Evolutionary conservation across 2,888 invertebrate genomes (phyloP), one percentile per base, ranked within the genome.

Genomic region (Galerucella pusilla): DNA sequence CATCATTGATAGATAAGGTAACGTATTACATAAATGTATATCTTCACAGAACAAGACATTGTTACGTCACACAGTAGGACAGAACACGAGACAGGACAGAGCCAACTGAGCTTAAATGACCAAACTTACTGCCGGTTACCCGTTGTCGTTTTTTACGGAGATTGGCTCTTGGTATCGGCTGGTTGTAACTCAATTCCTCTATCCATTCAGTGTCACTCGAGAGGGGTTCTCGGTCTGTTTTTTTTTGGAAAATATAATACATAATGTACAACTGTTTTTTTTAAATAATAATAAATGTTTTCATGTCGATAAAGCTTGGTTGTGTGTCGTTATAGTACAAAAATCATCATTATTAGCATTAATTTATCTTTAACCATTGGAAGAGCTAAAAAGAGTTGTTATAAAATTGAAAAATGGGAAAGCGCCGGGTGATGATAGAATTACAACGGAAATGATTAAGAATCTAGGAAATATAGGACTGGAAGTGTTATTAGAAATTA

Each of bases 101-200:
- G 75, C 72, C 78, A 63, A 79, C 76, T 76, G 71, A 64, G 69
- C 16, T 63, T 52, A 63, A 77, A 72, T 69, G 72, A 70, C 79
- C 77, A 81, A 79, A 80, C 85, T 85, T 86, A 86, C 86, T 84
- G 81, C 84, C 85, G 72, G 82, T 77, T 54, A 76, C 52, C 71
- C 79, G 78, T 66, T 77, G 79, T 59, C 80, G 79, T 73, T 81
- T 83, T 80, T 81, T 82, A 68, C 83, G 79, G 20, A 81, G 78
- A 63, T 70, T 71, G n/a, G 80, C 79, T 76, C 80, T 79, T 28
- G 78, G 70, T 71, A 75, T 72, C 67, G 80, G 81, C 66, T 76
- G 77, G 68, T 78, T 76, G 72, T 73, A 73, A 59, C 68, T 71
- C 45, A 71, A 28, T 20, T 77, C 77, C 60, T 81, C 81, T 49